Percentiles rank a stretch among this genome's conserved stretches.
phyloP scores from a whole-genome alignment of 2,113 vertebrate species.

The Gadus macrocephalus region DNA sequence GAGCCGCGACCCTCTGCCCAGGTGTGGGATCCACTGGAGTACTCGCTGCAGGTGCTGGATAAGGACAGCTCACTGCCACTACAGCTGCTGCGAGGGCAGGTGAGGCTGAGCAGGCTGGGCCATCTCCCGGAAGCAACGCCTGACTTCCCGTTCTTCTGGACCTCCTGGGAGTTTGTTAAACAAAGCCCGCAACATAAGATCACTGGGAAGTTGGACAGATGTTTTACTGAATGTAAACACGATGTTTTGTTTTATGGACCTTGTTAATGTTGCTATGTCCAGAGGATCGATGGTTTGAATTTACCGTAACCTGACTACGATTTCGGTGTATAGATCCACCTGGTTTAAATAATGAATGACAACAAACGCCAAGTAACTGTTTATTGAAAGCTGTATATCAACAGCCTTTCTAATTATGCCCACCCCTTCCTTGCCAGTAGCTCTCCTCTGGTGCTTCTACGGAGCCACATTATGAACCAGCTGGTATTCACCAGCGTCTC shows the following conservation, averaged over 20 bases:
- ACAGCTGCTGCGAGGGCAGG: conserved; percentile 79
- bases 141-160: conserved; percentile 77
- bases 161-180: conserved; percentile 70
- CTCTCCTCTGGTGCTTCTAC: not conserved
- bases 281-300: not conserved
- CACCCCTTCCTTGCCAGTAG: not conserved
- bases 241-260: not conserved
- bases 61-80: conserved; percentile 84
- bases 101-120: conserved; percentile 72
- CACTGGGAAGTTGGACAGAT: not conserved
- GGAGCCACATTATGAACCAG: conserved; percentile 9
- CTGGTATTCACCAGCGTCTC: conserved; percentile 20
- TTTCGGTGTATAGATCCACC: too few species aligned
- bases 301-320: not conserved
- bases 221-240: not conserved
- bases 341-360: too few species aligned
- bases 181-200: conserved; percentile 4
- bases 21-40: conserved; percentile 85
- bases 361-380: too few species aligned
- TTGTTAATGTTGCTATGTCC: not conserved
- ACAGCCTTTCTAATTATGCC: conserved; percentile 11
- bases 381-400: not conserved
- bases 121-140: conserved; percentile 70
- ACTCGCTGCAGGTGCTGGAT: conserved; percentile 85
- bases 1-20: conserved; percentile 78